Conservation (phyloP, 2,797 vertebrate genomes). For the Emys orbicularis region DNA sequence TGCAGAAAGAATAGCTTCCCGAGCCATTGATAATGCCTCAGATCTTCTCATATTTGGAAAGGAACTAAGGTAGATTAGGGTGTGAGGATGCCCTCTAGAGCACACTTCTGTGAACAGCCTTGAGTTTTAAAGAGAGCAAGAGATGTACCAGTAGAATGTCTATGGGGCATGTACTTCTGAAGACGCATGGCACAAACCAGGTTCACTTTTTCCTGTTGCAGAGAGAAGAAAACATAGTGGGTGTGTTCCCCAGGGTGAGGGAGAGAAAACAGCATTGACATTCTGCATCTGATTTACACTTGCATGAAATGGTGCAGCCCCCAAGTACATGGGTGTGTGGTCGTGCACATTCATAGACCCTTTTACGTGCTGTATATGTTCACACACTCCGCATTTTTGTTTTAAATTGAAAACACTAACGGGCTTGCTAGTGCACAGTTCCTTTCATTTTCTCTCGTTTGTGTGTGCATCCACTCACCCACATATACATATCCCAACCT, state of each 20-base stretch:
- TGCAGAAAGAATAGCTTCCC: slow-evolving; percentile 91
- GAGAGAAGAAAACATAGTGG: not conserved
- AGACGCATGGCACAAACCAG: not conserved
- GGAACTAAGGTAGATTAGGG: slow-evolving; percentile 89
- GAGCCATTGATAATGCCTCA: slow-evolving; percentile 93
- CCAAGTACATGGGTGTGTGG: not conserved
- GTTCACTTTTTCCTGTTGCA: not conserved
- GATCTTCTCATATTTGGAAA: slow-evolving; percentile 96
- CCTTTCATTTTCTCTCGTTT: not conserved
- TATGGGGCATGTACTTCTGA: not conserved
- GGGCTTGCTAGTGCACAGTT: not conserved
- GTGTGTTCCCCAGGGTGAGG: not conserved
- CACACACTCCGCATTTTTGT: not conserved
- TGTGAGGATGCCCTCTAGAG: not conserved
- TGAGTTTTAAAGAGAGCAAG: not conserved
- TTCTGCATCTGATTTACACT: not conserved
- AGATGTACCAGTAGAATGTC: not conserved
- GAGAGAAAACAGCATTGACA: not conserved
- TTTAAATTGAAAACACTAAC: not conserved
- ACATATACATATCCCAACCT: not conserved
- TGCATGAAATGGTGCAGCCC: not conserved
- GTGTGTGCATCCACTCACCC: not conserved
- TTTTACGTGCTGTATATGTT: not conserved
- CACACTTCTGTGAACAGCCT: fast-evolving
- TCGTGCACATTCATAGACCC: not conserved